These are phyloP conservation scores for Diorhabda elongata DNA, from an alignment of 1,140 invertebrate species.

Conservation along the genomic window DNA sequence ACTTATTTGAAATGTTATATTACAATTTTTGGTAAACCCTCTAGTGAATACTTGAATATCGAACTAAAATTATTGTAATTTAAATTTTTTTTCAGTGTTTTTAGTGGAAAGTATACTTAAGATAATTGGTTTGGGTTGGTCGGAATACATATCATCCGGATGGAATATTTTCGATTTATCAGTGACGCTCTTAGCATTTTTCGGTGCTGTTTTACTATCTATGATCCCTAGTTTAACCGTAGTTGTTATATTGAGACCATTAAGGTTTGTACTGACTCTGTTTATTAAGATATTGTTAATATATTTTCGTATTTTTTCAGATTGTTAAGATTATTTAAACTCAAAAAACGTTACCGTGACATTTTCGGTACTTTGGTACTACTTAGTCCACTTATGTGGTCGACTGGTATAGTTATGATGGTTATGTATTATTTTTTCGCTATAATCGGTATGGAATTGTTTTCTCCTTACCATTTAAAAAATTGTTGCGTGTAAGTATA, in stretches of 20 bases:
- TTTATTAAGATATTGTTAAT: slow-evolving; percentile 3
- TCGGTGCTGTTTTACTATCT: slow-evolving; percentile 62
- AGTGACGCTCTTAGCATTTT: slow-evolving; percentile 64
- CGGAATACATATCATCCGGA: slow-evolving; percentile 70
- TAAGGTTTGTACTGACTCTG: slow-evolving; percentile 41
- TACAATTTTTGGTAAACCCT: too few species aligned
- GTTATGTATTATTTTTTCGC: slow-evolving; percentile 89
- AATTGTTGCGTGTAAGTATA: slow-evolving; percentile 80
- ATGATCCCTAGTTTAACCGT: slow-evolving; percentile 65
- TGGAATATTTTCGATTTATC: slow-evolving; percentile 86
- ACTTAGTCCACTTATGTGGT: slow-evolving; percentile 70
- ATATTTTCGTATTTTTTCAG: slow-evolving; percentile 42
- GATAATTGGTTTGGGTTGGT: slow-evolving; percentile 68
- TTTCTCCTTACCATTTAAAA: slow-evolving; percentile 67
- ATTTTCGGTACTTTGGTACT: slow-evolving; percentile 86
- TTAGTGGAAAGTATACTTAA: slow-evolving; percentile 69
- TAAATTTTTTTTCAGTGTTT: slow-evolving; percentile 59
- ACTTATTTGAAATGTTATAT: too few species aligned
- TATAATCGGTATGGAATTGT: slow-evolving; percentile 88
- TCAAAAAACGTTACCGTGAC: slow-evolving; percentile 83
- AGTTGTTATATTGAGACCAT: slow-evolving; percentile 69
- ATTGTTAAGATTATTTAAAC: slow-evolving; percentile 68
- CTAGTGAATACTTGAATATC: too few species aligned
- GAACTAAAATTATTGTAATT: too few species aligned
- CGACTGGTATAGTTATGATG: slow-evolving; percentile 76